Conservation (phyloP, 2,113 vertebrate genomes). For the Chionodraco myersi region DNA sequence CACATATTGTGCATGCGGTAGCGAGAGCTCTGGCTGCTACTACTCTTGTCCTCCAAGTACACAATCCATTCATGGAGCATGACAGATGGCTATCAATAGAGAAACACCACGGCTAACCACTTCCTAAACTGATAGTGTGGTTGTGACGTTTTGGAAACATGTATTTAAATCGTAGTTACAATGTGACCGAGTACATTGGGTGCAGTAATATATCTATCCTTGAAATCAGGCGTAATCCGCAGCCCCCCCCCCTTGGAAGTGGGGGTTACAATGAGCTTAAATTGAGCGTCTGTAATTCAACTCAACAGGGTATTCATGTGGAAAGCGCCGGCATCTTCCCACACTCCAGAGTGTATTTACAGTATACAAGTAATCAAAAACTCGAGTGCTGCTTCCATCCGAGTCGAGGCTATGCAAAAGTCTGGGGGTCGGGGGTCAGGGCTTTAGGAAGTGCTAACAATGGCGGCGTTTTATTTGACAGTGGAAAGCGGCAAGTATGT, state of each 20-base stretch:
- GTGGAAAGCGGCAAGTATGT: conserved; percentile 22
- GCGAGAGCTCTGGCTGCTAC: conserved; percentile 37
- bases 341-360: conserved; percentile 73
- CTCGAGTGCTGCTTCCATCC: conserved; percentile 44
- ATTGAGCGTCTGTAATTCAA: conserved; percentile 78
- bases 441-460: conserved; percentile 77
- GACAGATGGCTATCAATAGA: conserved; percentile 59
- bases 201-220: conserved; percentile 43
- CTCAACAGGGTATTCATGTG: conserved; percentile 69
- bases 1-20: conserved; percentile 76
- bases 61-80: conserved; percentile 36
- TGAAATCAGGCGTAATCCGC: conserved; percentile 63
- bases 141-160: conserved; percentile 19
- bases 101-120: conserved; percentile 44
- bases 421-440: conserved; percentile 62
- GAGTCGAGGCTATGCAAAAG: conserved; percentile 53
- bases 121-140: conserved; percentile 54
- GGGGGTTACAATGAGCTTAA: conserved; percentile 68
- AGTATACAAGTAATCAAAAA: conserved; percentile 74
- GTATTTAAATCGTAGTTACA: conserved; percentile 41
- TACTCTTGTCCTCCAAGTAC: conserved; percentile 36
- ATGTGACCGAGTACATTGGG: conserved; percentile 7
- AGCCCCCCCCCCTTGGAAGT: conserved; percentile 3
- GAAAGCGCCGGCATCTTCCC: conserved; percentile 75
- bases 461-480: conserved; percentile 70